Evolutionary conservation across 2,888 invertebrate genomes (phyloP), one percentile per base, ranked within the genome.

Genomic region (Opisthograptis luteolata): DNA sequence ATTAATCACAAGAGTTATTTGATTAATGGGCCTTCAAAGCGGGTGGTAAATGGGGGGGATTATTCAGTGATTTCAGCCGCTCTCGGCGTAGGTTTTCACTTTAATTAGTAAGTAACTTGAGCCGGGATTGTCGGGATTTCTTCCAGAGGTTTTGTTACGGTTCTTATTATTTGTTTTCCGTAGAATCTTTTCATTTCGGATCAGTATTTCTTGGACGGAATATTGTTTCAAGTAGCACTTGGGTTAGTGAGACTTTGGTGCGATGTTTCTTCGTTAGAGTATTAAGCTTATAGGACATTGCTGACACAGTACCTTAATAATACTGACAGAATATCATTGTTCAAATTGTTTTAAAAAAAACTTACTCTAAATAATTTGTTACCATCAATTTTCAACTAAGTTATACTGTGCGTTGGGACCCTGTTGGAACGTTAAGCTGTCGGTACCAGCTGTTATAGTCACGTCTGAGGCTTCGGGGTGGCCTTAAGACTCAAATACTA

Each of bases 1-100:
- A 89, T 89, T 89, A 87, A 88, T 89, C 87, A 88, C 85, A 55
- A 64, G 77, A 77, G 80, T 82, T 76, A 77, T 87, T 87, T 89
- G 87, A 89, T 89, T 88, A 88, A 89, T 89, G 80, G 84, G 81
- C 73, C 76, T 72, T 76, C 73, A 71, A 83, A 78, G 47, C 31
- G 44, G 37, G 58, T 30, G 49, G 51, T 40, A 13, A 27, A 55
- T 46, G 48, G 46, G 19, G 48, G 58, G 75, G 73, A 79, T 79
- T 81, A 81, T 77, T 81, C 79, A 81, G 74, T 75, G 76, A 76
- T 83, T 82, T 72, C 62, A 54, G 64, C 64, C 58, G 62, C 63
- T 66, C 54, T 57, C 62, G 70, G 70, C 68, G 70, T 73, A 70
- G 70, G 73, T 73, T 81, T 79, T 73, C 74, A 70, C 64, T 63